phyloP scores from a whole-genome alignment of 2,113 vertebrate species.

The Odocoileus hemionus region DNA sequence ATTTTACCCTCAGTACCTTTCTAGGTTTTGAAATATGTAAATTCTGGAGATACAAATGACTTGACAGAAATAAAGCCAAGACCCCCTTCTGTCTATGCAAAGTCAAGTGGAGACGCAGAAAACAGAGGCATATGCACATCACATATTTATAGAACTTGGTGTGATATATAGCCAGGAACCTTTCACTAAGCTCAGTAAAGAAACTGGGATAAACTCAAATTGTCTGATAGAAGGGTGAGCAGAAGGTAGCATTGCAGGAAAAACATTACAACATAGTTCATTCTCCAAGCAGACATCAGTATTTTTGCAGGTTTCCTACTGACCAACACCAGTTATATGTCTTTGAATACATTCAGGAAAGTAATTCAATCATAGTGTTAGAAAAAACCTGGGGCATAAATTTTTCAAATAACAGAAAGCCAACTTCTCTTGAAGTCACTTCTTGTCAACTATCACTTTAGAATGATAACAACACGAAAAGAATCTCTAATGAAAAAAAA shows the following conservation, averaged over 20 bases:
- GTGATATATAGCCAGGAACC: not conserved
- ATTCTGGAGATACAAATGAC: not conserved
- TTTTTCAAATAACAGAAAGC: constrained; percentile 12
- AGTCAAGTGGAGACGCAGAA: not conserved
- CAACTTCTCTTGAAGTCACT: not conserved
- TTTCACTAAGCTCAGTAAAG: not conserved
- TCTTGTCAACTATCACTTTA: not conserved
- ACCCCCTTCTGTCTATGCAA: not conserved
- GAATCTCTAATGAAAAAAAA: not conserved
- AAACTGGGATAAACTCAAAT: not conserved
- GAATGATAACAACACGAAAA: not conserved
- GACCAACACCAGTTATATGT: not conserved
- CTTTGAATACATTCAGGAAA: not conserved
- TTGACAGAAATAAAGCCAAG: not conserved
- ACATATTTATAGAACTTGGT: not conserved
- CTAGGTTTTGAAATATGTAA: not conserved
- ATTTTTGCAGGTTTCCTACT: not conserved
- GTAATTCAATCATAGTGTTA: not conserved
- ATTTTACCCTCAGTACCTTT: not conserved
- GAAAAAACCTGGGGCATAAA: not conserved
- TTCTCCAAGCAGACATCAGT: not conserved
- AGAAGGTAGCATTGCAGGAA: not conserved
- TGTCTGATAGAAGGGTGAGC: not conserved
- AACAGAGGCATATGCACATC: rapidly evolving
- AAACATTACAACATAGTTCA: not conserved